Conservation (phyloP, 2,888 invertebrate species). For the Sinopyrophorus schimmeli region DNA sequence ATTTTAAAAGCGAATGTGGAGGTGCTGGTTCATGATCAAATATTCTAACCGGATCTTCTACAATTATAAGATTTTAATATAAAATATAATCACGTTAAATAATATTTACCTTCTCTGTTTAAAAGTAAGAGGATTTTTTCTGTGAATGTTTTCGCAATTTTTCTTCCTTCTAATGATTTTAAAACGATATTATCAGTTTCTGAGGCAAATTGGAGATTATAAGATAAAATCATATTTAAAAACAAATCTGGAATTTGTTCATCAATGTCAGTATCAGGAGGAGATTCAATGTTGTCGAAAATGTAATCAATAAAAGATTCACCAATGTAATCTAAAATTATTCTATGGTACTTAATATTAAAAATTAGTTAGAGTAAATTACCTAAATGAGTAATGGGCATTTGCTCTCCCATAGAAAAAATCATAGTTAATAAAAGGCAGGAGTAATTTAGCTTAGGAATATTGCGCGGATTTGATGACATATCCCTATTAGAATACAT, state of each 20-base stretch:
- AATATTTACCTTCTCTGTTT: conserved; percentile 80
- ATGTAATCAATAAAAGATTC: conserved; percentile 79
- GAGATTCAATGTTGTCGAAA: conserved; percentile 79
- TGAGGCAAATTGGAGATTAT: conserved; percentile 80
- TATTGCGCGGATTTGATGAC: conserved; percentile 76
- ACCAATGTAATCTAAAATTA: conserved; percentile 78
- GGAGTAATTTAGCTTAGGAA: conserved; percentile 80
- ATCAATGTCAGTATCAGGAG: conserved; percentile 77
- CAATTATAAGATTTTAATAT: conserved; percentile 37
- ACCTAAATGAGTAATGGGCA: conserved; percentile 90
- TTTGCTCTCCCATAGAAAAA: conserved; percentile 85
- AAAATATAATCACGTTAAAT: conserved; percentile 19
- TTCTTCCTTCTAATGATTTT: conserved; percentile 68
- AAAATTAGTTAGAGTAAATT: too few species aligned
- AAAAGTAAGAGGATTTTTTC: conserved; percentile 86
- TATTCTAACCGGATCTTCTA: conserved; percentile 86
- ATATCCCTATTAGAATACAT: conserved; percentile 66
- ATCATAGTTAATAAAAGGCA: conserved; percentile 84
- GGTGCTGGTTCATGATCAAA: conserved; percentile 81
- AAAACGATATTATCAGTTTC: conserved; percentile 72
- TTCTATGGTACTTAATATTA: too few species aligned
- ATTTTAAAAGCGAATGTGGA: conserved; percentile 84
- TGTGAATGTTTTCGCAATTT: conserved; percentile 83
- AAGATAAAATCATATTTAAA: conserved; percentile 81
- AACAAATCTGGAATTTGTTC: conserved; percentile 85